A percentile compares a stretch with the other conserved stretches of the same genome.
Conservation (phyloP, 2,888 invertebrate genomes). For the Caenorhabditis virilis region DNA sequence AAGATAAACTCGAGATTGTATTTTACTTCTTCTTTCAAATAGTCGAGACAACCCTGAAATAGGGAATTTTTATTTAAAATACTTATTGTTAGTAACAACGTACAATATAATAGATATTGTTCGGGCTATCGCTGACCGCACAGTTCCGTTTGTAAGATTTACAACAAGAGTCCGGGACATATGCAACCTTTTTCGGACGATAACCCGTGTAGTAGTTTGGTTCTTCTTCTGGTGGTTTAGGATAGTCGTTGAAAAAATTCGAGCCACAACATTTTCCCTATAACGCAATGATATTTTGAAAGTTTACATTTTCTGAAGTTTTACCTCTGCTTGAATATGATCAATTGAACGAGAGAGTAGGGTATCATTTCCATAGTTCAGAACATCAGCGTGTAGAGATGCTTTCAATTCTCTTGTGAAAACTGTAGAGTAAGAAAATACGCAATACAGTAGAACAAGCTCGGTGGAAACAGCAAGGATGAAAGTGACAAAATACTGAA, state of each 20-base stretch:
- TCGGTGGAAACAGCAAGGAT: slow-evolving; percentile 15
- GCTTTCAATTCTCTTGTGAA: slow-evolving; percentile 12
- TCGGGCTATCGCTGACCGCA: slow-evolving; percentile 40
- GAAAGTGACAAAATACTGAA: slow-evolving; percentile 19
- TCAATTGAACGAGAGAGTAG: slow-evolving; percentile 13
- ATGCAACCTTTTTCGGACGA: slow-evolving; percentile 23
- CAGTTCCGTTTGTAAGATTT: slow-evolving; percentile 29
- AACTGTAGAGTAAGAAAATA: slow-evolving; percentile 17
- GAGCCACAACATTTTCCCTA: slow-evolving; percentile 47
- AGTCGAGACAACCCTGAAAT: slow-evolving; percentile 34
- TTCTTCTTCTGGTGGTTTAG: slow-evolving; percentile 27
- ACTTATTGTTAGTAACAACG: not conserved
- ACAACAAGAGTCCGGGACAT: slow-evolving; percentile 47
- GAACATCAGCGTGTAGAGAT: slow-evolving; percentile 13
- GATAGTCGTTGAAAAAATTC: slow-evolving; percentile 34
- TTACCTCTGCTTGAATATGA: slow-evolving; percentile 17
- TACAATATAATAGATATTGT: slow-evolving; percentile 43
- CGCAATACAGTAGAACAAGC: slow-evolving; percentile 17
- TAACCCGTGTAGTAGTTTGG: slow-evolving; percentile 15
- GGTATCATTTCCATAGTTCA: slow-evolving; percentile 15
- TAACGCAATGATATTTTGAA: slow-evolving; percentile 1
- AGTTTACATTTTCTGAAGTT: not conserved
- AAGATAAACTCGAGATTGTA: slow-evolving; percentile 40
- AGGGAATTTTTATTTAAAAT: not conserved
- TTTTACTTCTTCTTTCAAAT: slow-evolving; percentile 32